These are phyloP conservation scores for Lepus oiostolus DNA, from an alignment of 2,797 vertebrate genomes.

Conservation along the genomic window DNA sequence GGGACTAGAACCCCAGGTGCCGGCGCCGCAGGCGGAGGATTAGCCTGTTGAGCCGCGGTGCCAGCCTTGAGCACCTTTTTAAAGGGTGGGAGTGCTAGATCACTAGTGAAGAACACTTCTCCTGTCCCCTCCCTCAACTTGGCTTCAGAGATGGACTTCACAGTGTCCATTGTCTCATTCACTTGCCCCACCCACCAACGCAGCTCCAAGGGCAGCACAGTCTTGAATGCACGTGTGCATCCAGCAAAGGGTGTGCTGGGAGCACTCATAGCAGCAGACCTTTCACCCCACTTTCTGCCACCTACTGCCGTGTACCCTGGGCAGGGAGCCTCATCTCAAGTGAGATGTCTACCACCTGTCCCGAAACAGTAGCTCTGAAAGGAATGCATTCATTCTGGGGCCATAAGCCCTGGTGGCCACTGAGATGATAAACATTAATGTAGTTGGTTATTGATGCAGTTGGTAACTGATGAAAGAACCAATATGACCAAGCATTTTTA, in stretches of 20 bases:
- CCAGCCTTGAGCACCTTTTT: constrained; percentile 46
- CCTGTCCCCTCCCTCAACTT: background rate
- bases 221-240: background rate
- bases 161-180: background rate
- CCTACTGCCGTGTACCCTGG: background rate
- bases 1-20: too few relatives aligned
- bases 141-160: background rate
- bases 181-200: too few relatives aligned
- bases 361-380: background rate
- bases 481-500: background rate
- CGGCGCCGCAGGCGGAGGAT: too few relatives aligned
- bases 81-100: background rate
- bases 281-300: background rate
- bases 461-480: background rate
- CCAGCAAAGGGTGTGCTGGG: background rate
- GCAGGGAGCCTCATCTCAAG: background rate
- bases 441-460: background rate
- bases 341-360: background rate
- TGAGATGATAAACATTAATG: background rate
- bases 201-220: background rate
- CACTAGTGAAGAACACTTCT: background rate
- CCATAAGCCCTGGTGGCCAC: background rate
- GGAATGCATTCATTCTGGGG: background rate
- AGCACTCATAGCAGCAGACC: background rate
- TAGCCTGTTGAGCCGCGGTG: too few relatives aligned